A percentile compares a stretch with the other conserved stretches of the same genome.
Evolutionary conservation across 2,113 vertebrate genomes (phyloP).

Genomic region (Amazona vittata): DNA sequence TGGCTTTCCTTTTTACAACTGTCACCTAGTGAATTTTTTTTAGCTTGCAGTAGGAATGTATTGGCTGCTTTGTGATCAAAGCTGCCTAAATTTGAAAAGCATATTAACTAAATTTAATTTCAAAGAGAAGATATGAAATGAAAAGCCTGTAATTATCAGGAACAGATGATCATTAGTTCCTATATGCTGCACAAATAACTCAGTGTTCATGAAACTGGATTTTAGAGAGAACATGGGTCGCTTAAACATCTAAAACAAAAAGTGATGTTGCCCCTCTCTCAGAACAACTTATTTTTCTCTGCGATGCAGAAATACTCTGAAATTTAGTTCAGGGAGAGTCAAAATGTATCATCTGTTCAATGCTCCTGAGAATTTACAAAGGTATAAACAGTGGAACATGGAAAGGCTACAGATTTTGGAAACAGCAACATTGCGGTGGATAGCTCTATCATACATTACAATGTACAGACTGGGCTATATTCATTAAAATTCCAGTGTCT

Average conservation of each 20-base stretch:
- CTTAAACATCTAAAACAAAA: not conserved
- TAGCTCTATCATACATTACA: not conserved
- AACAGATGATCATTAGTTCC: not conserved
- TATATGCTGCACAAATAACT: not conserved
- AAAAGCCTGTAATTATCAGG: conserved; percentile 3
- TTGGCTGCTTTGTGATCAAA: not conserved
- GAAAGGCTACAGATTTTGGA: not conserved
- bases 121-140: not conserved
- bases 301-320: not conserved
- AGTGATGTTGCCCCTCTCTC: not conserved
- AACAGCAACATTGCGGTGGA: not conserved
- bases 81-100: not conserved
- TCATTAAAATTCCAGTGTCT: not conserved
- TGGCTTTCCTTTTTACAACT: not conserved
- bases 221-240: not conserved
- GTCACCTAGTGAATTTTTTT: not conserved
- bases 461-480: too few species aligned
- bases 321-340: not conserved
- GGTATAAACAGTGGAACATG: not conserved
- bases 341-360: not conserved
- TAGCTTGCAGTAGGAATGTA: not conserved
- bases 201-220: not conserved
- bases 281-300: not conserved
- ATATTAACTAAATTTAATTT: not conserved
- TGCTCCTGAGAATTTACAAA: not conserved